A percentile compares a stretch with the other conserved stretches of the same genome.
Evolutionary conservation across 2,113 vertebrate species (phyloP).

Genomic region (Urocolius indicus): DNA sequence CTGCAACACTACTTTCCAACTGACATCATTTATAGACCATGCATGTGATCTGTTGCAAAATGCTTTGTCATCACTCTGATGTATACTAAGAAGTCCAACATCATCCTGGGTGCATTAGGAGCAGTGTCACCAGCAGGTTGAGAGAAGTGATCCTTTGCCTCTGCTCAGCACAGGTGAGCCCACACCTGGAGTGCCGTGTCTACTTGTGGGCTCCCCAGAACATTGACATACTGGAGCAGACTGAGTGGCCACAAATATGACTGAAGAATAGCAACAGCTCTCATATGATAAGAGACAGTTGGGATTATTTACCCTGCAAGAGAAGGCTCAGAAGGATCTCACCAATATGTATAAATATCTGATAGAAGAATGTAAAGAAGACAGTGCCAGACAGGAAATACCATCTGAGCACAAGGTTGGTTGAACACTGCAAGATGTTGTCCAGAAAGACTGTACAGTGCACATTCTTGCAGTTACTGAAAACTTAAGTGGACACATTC

Average conservation of each 20-base stretch:
- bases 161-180: neutral
- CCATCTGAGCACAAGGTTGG: neutral
- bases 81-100: neutral
- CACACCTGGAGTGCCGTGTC: neutral
- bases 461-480: neutral
- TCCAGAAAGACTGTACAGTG: neutral
- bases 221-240: neutral
- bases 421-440: neutral
- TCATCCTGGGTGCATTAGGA: neutral
- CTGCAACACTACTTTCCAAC: neutral
- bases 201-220: neutral
- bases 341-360: slow-evolving; percentile 40
- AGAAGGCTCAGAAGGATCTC: neutral
- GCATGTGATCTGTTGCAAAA: neutral
- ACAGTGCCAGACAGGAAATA: slow-evolving; percentile 17
- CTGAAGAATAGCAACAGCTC: neutral
- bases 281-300: neutral
- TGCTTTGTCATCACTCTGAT: neutral
- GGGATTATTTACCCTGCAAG: too few species aligned
- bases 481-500: neutral
- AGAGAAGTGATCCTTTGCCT: neutral
- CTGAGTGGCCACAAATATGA: neutral
- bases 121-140: fast-evolving
- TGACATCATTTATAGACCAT: neutral
- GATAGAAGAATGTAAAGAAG: slow-evolving; percentile 10